Percentiles rank a stretch among this genome's conserved stretches.
phyloP scores from a whole-genome alignment of 2,113 vertebrate genomes.

The Ochotona princeps region DNA sequence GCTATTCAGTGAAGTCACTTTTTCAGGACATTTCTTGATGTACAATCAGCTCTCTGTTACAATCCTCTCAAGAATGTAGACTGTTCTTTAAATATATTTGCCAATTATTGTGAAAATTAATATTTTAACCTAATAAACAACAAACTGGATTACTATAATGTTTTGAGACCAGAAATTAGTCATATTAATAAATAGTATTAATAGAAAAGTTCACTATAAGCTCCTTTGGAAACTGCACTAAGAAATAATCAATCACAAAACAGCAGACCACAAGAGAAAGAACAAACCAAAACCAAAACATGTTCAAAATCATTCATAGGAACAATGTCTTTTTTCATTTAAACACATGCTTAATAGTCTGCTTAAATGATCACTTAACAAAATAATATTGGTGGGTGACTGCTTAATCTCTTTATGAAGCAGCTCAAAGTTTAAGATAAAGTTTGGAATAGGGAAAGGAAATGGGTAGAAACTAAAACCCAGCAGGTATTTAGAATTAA shows the following conservation, averaged over 20 bases:
- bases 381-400: neutral
- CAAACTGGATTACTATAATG: neutral
- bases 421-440: neutral
- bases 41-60: neutral
- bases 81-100: neutral
- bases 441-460: neutral
- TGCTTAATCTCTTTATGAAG: neutral
- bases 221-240: neutral
- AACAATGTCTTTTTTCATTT: neutral
- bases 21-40: neutral
- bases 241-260: neutral
- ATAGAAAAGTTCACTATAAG: neutral
- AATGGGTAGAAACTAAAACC: conserved; percentile 23
- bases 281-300: neutral
- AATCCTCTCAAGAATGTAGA: neutral
- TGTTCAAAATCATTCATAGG: neutral
- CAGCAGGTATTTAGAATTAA: neutral
- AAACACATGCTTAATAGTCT: neutral
- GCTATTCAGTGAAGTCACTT: neutral
- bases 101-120: conserved; percentile 19
- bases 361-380: neutral
- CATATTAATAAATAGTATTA: neutral
- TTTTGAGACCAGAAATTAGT: neutral
- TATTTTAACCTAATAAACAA: neutral
- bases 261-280: neutral